Evolutionary conservation across 2,797 vertebrate genomes (phyloP), one percentile per base, ranked within the genome.

Genomic region (Parauchenoglanis ngamensis): DNA sequence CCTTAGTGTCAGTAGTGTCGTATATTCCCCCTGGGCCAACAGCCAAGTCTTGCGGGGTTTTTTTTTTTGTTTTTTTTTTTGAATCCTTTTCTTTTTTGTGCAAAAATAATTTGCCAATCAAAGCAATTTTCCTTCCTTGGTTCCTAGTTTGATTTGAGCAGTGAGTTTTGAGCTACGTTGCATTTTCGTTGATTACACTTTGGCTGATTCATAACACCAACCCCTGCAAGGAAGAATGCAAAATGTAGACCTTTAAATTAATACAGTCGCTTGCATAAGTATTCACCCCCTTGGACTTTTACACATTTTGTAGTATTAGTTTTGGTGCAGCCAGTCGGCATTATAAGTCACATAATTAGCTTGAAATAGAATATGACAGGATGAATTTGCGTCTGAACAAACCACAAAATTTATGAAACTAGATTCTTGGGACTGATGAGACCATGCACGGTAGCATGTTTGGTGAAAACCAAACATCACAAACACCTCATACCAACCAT

Each of bases 121-220:
- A 94, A 94, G 93, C 87, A 92, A 80, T 94, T 95, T 61, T 95
- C 95, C 94, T 94, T 94, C 93, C 94, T 92, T 94, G 93, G 94
- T 94, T 95, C 94, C 93, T 95, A 92, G 94, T 96, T 96, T 93
- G 94, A 95, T 95, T 94, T 94, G 92, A 94, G 94, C 90, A 92
- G 93, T 94, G 92, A 90, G 90, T 94, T 92, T 89, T 91, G 93
- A 40, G 35, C 7, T 21, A 3, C 40, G 0, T 70, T 70, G 3
- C 7, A 70, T 70, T 94, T 89, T 89, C 92, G 92, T 92, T 92
- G 91, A 93, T 93, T 93, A 94, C 15, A 68, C 61, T n/a, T 91
- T 90, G 91, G 79, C 15, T 67, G 35, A 63, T 88, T 73, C 76
- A 68, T 85, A 85, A 67, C 87, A 85, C 85, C 84, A 87, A 90